Evolutionary conservation across 2,113 vertebrate genomes (phyloP).

Genomic region (Menidia beryllina): DNA sequence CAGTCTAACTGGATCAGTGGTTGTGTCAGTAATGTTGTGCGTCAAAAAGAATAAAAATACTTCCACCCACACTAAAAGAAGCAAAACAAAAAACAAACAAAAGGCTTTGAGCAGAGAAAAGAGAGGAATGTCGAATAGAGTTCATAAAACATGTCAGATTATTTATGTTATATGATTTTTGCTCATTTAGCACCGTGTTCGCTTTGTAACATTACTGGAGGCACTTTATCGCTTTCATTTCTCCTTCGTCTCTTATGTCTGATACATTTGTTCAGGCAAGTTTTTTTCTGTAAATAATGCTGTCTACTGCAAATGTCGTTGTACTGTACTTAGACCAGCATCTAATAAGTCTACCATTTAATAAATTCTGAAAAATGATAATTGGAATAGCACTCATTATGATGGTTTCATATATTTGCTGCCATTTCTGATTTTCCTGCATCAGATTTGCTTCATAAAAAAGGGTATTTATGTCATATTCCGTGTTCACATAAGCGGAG

Average conservation of each 20-base stretch:
- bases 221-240: neutral
- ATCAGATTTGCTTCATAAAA: neutral
- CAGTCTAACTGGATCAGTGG: neutral
- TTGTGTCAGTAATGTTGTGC: neutral
- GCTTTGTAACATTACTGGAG: slow-evolving; percentile 1
- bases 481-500: too few species aligned
- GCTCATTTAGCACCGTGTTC: slow-evolving; percentile 8
- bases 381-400: neutral
- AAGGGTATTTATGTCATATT: too few species aligned
- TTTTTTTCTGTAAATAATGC: neutral
- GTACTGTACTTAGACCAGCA: too few species aligned
- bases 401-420: slow-evolving; percentile 16
- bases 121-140: neutral
- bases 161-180: neutral
- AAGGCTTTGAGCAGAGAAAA: neutral
- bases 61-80: neutral
- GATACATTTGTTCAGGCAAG: neutral
- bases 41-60: too few species aligned
- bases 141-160: neutral
- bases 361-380: too few species aligned
- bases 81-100: neutral
- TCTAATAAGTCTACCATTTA: too few species aligned
- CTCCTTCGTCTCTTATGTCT: neutral
- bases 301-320: neutral
- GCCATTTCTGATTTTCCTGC: slow-evolving; percentile 27